Percentiles rank a stretch among this genome's conserved stretches.
These are phyloP conservation scores for Illadopsis cleaveri DNA, from an alignment of 2,113 vertebrate genomes.

Conservation along the genomic window DNA sequence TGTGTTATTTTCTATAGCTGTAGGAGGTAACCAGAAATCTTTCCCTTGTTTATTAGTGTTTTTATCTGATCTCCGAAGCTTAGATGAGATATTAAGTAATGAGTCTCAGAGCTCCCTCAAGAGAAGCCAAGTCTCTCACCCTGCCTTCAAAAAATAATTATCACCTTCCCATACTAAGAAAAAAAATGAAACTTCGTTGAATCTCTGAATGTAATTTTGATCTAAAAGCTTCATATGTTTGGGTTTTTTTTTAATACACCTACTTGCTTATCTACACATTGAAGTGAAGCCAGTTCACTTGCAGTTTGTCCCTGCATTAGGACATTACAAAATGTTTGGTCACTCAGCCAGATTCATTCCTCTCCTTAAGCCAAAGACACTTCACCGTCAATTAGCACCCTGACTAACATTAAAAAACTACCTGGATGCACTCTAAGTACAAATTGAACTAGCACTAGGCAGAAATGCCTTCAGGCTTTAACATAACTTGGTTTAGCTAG, in stretches of 20 bases:
- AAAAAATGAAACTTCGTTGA: neutral
- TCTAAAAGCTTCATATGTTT: neutral
- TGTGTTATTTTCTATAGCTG: neutral
- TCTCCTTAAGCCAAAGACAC: neutral
- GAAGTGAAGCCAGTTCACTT: neutral
- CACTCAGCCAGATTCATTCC: neutral
- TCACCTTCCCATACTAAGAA: neutral
- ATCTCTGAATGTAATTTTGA: neutral
- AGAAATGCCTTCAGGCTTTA: constrained; percentile 9
- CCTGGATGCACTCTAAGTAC: neutral
- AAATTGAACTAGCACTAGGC: neutral
- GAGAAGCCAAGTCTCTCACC: neutral
- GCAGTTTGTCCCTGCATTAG: neutral
- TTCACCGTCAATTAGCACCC: constrained; percentile 27
- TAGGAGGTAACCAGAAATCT: neutral
- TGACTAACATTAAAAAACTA: constrained; percentile 20
- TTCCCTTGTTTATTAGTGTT: neutral
- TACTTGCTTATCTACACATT: neutral
- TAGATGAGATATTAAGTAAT: neutral
- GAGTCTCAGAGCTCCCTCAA: neutral
- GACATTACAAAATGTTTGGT: neutral
- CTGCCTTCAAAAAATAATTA: neutral
- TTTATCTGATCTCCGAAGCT: neutral
- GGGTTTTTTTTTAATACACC: neutral
- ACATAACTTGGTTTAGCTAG: constrained; percentile 1